Conservation (phyloP, 2,113 vertebrate species). For the Trogon melanurus region DNA sequence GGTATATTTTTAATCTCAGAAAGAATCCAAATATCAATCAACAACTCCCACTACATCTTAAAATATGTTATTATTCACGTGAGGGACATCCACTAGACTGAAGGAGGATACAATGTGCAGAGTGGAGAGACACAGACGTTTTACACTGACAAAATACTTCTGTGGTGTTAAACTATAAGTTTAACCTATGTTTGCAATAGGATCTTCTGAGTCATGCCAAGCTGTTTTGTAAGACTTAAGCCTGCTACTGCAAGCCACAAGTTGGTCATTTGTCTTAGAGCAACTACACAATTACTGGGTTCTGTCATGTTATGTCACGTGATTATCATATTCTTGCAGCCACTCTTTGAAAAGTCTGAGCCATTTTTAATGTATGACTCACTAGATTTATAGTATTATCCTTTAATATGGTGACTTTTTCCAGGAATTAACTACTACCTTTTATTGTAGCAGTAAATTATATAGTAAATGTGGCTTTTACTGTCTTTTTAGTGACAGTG, state of each 20-base stretch:
- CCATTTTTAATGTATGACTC: neutral
- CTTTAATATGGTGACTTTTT: neutral
- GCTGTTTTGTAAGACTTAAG: neutral
- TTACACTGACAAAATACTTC: neutral
- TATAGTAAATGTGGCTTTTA: neutral
- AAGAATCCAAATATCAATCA: neutral
- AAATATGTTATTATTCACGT: neutral
- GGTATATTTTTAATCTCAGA: neutral
- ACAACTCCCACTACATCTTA: neutral
- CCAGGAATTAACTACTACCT: neutral
- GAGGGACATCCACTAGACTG: neutral
- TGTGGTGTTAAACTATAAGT: neutral
- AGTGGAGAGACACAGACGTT: neutral
- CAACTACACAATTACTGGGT: neutral
- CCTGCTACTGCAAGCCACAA: neutral
- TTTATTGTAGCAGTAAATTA: constrained; percentile 3
- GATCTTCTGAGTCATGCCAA: neutral
- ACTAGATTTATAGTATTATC: neutral
- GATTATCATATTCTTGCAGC: neutral
- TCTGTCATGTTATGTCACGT: neutral
- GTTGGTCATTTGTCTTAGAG: neutral
- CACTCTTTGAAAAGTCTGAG: neutral
- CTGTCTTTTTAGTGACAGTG: neutral
- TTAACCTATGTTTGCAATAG: neutral
- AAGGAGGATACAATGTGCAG: neutral